Evolutionary conservation across 2,888 invertebrate genomes (phyloP).

Genomic region (Creontiades dilutus): DNA sequence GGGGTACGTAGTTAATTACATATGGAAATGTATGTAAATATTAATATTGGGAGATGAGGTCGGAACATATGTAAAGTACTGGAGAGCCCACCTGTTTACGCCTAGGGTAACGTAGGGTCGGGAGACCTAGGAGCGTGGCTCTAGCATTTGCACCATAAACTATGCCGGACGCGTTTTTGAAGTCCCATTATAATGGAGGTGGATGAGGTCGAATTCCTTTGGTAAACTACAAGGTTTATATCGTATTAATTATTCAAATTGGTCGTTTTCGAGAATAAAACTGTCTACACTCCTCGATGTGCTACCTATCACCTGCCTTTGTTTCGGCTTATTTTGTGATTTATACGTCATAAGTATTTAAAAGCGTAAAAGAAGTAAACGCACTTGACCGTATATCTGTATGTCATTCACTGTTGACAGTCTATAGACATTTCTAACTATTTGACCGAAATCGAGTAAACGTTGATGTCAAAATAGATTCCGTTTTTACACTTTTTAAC

Average conservation of each 20-base stretch:
- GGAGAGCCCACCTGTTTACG: constrained; percentile 31
- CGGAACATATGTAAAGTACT: constrained; percentile 45
- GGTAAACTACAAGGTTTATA: constrained; percentile 23
- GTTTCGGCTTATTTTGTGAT: no score
- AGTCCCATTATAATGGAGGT: background rate
- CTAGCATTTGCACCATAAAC: constrained; percentile 46
- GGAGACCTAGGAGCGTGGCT: constrained; percentile 26
- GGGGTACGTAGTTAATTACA: constrained; percentile 50
- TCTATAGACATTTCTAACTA: no score
- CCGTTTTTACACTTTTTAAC: no score
- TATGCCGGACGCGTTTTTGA: constrained; percentile 16
- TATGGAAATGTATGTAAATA: constrained; percentile 64
- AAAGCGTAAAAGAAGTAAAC: no score
- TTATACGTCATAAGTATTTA: no score
- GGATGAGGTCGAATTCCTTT: constrained; percentile 4
- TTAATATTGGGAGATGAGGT: constrained; percentile 60
- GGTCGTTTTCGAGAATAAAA: background rate
- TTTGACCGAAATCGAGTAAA: no score
- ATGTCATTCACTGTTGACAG: no score
- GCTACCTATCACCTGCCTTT: background rate
- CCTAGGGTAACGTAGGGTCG: constrained; percentile 13
- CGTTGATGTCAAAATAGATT: no score
- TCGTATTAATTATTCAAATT: constrained; percentile 22
- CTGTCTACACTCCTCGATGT: constrained; percentile 1
- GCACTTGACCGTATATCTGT: no score